These are phyloP conservation scores for Chiloscyllium plagiosum DNA, from an alignment of 2,113 vertebrate genomes.

Conservation along the genomic window DNA sequence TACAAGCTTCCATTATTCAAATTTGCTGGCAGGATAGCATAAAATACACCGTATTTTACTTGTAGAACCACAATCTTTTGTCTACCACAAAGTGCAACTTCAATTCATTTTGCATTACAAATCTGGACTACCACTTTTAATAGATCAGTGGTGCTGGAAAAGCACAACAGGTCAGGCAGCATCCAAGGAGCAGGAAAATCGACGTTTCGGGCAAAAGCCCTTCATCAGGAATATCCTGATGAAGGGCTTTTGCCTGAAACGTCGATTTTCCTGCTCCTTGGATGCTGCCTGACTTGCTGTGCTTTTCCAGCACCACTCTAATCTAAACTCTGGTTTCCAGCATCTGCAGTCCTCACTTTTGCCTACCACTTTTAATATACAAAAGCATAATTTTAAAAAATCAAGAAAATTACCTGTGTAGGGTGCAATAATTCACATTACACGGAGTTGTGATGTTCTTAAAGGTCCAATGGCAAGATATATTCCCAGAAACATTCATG, in stretches of 20 bases:
- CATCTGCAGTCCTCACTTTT: too few species aligned
- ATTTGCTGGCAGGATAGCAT: neutral
- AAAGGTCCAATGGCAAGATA: constrained; percentile 50
- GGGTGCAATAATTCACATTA: constrained; percentile 40
- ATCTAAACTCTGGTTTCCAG: too few species aligned
- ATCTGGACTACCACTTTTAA: neutral
- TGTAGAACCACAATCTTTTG: neutral
- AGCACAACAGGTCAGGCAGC: too few species aligned
- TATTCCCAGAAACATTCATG: constrained; percentile 47
- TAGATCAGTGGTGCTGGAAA: too few species aligned
- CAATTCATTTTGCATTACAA: neutral
- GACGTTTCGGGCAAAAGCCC: too few species aligned
- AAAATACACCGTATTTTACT: neutral
- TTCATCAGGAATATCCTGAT: too few species aligned
- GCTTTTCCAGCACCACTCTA: too few species aligned
- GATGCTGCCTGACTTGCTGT: too few species aligned
- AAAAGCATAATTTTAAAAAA: neutral
- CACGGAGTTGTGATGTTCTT: constrained; percentile 43
- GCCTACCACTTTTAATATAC: neutral
- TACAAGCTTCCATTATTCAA: neutral
- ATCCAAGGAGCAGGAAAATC: too few species aligned
- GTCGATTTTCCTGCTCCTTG: too few species aligned
- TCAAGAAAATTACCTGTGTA: constrained; percentile 43
- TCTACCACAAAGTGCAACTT: neutral
- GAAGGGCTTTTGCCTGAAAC: too few species aligned